A percentile compares a stretch with the other conserved stretches of the same genome.
phyloP scores from a whole-genome alignment of 2,888 invertebrate species.

The Dexiosoma caninum region DNA sequence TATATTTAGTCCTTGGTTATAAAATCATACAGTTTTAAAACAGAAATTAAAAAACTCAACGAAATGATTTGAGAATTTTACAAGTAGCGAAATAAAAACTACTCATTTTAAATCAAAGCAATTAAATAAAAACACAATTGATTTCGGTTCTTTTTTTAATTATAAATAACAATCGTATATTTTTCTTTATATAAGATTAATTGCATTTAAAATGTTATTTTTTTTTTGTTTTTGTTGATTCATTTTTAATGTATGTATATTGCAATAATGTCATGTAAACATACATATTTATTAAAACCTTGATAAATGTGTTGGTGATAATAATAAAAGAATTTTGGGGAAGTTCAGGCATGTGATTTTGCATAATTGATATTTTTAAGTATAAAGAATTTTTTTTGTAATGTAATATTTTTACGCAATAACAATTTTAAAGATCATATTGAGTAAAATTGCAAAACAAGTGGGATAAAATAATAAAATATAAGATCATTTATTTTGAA shows the following conservation, averaged over 20 bases:
- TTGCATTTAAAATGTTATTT: conserved; percentile 64
- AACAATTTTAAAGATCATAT: conserved; percentile 56
- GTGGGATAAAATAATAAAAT: conserved; percentile 30
- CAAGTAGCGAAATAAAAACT: conserved; percentile 18
- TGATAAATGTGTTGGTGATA: conserved; percentile 42
- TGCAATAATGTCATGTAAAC: conserved; percentile 54
- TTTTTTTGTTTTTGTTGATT: conserved; percentile 37
- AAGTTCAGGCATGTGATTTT: conserved; percentile 68
- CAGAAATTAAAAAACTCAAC: neutral
- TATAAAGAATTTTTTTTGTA: conserved; percentile 42
- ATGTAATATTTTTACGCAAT: conserved; percentile 45
- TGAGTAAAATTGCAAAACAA: conserved; percentile 60
- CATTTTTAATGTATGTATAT: conserved; percentile 60
- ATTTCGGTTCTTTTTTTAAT: conserved; percentile 73
- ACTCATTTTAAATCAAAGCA: conserved; percentile 62
- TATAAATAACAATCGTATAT: conserved; percentile 77
- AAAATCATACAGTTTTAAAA: neutral
- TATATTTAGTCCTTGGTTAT: too few species aligned
- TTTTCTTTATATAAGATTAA: conserved; percentile 71
- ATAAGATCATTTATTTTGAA: conserved; percentile 55
- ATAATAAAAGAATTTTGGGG: conserved; percentile 52
- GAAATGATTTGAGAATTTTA: conserved; percentile 4
- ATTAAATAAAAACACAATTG: conserved; percentile 66
- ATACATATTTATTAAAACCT: conserved; percentile 55
- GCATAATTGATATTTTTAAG: conserved; percentile 45